Conservation (phyloP, 1,140 invertebrate species). For the Sminthurides bifidus region DNA sequence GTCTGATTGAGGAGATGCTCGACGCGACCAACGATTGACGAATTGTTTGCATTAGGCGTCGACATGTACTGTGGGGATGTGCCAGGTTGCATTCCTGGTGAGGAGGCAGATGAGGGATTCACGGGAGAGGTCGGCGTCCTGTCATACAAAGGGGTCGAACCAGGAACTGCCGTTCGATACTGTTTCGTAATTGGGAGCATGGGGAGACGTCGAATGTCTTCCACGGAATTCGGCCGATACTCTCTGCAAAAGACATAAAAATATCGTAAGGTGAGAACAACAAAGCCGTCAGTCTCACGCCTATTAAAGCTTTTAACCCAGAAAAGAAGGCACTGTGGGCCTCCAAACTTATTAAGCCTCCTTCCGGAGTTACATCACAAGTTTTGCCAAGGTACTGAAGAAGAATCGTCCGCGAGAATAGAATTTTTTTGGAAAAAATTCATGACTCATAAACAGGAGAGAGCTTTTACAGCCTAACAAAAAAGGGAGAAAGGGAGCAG, state of each 20-base stretch:
- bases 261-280: too few species aligned
- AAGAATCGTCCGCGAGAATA: too few species aligned
- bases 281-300: too few species aligned
- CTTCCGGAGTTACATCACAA: too few species aligned
- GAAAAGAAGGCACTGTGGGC: too few species aligned
- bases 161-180: slow-evolving; percentile 19
- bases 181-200: slow-evolving; percentile 27
- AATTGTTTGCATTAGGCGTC: slow-evolving; percentile 22
- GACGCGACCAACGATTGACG: slow-evolving; percentile 31
- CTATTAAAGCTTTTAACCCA: too few species aligned
- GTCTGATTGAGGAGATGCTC: slow-evolving; percentile 32
- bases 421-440: too few species aligned
- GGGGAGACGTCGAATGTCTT: slow-evolving; percentile 29
- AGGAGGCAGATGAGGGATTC: slow-evolving; percentile 17
- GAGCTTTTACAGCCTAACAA: too few species aligned
- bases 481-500: too few species aligned
- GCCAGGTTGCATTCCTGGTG: slow-evolving; percentile 14
- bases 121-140: slow-evolving; percentile 27
- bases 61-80: slow-evolving; percentile 23
- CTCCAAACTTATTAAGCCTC: too few species aligned
- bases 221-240: slow-evolving; percentile 27
- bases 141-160: slow-evolving; percentile 29
- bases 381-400: too few species aligned
- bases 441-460: too few species aligned
- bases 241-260: slow-evolving; percentile 22